Conservation (phyloP, 1,140 invertebrate species). For the Sycophaga agraensis region DNA sequence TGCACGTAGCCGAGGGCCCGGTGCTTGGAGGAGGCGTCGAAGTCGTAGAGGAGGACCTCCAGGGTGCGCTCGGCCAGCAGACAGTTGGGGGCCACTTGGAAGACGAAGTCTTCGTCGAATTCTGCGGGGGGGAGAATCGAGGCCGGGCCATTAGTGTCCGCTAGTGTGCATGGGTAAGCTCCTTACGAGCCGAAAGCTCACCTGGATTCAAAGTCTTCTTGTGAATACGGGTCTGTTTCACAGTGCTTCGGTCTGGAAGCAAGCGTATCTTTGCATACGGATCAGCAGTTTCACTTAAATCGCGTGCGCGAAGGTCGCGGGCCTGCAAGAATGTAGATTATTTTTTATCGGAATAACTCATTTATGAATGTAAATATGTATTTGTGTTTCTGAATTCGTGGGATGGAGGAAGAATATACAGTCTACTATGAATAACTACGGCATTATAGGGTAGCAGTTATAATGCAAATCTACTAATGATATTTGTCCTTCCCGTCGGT, state of each 20-base stretch:
- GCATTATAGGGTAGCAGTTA: too few relatives aligned
- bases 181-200: conserved; percentile 32
- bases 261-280: conserved; percentile 64
- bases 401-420: too few relatives aligned
- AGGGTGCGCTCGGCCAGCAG: conserved; percentile 59
- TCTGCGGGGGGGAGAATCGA: conserved; percentile 43
- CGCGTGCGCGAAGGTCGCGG: conserved; percentile 61
- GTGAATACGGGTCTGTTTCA: conserved; percentile 66
- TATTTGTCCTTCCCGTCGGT: too few relatives aligned
- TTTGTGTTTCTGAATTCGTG: too few relatives aligned
- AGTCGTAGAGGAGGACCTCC: conserved; percentile 64
- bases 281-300: conserved; percentile 63
- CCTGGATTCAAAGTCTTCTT: conserved; percentile 67
- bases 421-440: too few relatives aligned
- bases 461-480: too few relatives aligned
- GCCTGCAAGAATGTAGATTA: conserved; percentile 49
- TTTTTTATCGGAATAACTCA: too few relatives aligned
- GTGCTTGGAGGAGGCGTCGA: conserved; percentile 69
- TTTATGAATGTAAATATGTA: too few relatives aligned
- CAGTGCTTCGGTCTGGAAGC: conserved; percentile 62
- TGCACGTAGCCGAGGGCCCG: conserved; percentile 62
- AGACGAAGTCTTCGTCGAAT: conserved; percentile 72
- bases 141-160: too few relatives aligned
- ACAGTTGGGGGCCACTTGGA: conserved; percentile 65
- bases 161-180: too few relatives aligned